Base-by-base conservation (phyloP, 2,113 vertebrate species). In the Rhynchomys soricoides region DNA sequence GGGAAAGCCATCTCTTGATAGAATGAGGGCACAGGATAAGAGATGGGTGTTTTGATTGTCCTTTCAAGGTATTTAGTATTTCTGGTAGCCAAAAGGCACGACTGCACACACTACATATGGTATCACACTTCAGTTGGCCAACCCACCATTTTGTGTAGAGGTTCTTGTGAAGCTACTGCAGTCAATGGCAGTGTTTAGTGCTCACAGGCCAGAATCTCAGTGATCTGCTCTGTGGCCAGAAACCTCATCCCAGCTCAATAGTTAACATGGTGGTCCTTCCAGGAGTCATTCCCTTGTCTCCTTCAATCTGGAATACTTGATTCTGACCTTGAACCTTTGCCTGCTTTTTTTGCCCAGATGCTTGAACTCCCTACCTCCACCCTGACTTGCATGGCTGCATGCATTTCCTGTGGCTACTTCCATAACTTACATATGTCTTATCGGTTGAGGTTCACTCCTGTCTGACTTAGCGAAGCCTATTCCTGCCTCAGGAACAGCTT, bases 61-160 rank as follows among this genome's bases (percentile, higher is more conserved):
- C 98, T 98, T 98, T 98, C 98, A 98, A 98, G 98, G 98, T 97
- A 98, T 98, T 98, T 97, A 98, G 97, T 94, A 97, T 98, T 97
- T 78, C 98, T 97, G 95, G 97, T 98, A 98, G 98, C 97, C 98
- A 98, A 97, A 97, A 98, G 98, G 98, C 98, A 97, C 96, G 98
- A 98, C 70, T 97, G 96, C 97, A 98, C 97, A 98, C 2, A n/a
- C 75, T 98, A 98, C 98, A 98, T 97, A 98, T 97, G 90, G 19
- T 4, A 64, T 22, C 4, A 0, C 4, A 22, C 34, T 10, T 6
- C 15, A 88, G n/a, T 48, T 45, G 90, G 81, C 57, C 96, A 96
- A 89, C 71, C 19, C 52, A 40, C 26, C 45, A 29, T 34, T 22
- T 55, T 43, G 43, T 74, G 85, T 59, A 48, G 17, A 97, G 77